These are phyloP conservation scores for Pararge aegeria DNA, from an alignment of 1,140 invertebrate species.

Conservation along the genomic window DNA sequence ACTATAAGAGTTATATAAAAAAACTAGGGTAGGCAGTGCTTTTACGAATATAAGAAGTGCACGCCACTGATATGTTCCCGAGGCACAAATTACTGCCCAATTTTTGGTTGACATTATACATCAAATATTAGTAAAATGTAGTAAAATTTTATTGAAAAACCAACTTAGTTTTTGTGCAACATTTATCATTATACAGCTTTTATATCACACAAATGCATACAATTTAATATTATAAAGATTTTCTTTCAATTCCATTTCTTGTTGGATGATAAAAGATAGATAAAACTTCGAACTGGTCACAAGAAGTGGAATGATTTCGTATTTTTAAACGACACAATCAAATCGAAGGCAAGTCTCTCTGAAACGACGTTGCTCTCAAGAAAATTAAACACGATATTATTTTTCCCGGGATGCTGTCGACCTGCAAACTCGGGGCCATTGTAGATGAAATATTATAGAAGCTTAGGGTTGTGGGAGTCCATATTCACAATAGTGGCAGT, in stretches of 20 bases:
- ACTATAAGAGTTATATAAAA: no score
- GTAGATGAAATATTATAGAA: neutral
- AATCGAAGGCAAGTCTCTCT: neutral
- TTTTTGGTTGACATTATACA: no score
- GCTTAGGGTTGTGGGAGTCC: neutral
- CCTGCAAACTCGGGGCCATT: neutral
- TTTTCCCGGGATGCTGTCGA: neutral
- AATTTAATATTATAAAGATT: neutral
- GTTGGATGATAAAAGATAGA: constrained; percentile 2
- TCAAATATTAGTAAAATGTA: no score
- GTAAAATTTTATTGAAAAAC: no score
- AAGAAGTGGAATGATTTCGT: neutral
- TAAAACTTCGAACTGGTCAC: neutral
- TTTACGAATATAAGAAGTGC: no score
- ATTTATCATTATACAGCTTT: no score
- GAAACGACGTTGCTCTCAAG: constrained; percentile 5
- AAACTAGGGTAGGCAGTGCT: no score
- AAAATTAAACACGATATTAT: constrained; percentile 7
- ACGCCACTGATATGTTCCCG: no score
- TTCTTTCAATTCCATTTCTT: neutral
- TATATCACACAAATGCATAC: neutral
- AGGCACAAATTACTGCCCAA: no score
- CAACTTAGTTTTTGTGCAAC: no score
- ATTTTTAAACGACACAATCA: constrained; percentile 8
- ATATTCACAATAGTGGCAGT: neutral